Base-by-base conservation (phyloP, 64 coral and sea anemone genomes). In the Platygyra sinensis region DNA sequence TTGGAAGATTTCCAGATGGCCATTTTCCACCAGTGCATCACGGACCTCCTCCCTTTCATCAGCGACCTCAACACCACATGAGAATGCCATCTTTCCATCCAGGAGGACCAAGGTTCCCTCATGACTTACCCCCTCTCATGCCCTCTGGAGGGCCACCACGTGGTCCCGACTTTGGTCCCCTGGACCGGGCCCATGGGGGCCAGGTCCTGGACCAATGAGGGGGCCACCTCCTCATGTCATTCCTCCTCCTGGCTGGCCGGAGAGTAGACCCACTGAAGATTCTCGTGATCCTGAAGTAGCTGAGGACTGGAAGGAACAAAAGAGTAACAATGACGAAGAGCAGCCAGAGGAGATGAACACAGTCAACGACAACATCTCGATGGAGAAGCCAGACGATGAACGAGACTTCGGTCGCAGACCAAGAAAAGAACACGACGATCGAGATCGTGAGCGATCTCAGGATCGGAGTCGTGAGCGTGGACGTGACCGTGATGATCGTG, bases 181-280 rank as follows among this genome's bases (percentile, higher is more conserved):
- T 75, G 75, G 75, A 17, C 69, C 33, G 73, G 67, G 67, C 38
- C 79, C 79, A 14, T 80, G 72, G 54, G 89, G 89, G 31, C 80
- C 32, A 46, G 67, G 67, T 52, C 88, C 72, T 27, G 72, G 25
- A 80, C 80, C 74, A 9, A 93, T 93, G 87, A 85, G 91, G 27
- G 86, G 80, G 10, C 94, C 65, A 64, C 75, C 59, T 13, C 90
- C 83, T 4, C 74, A 77, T 60, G 69, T 75, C 17, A 71, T 79
- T 22, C 83, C 75, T 28, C 60, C 38, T 4, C 75, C 82, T 25
- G 36, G 61, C 14, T 92, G 90, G 90, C 80, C 62, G 11, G 84
- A 87, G 22, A 87, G 76, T 20, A 86, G 90, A 62, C 94, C 22
- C 61, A 79, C 72, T 73, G 91, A 82, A 25, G 86, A 76, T n/a